These are phyloP conservation scores for Siniperca scherzeri DNA, from an alignment of 2,797 vertebrate species.

Conservation along the genomic window DNA sequence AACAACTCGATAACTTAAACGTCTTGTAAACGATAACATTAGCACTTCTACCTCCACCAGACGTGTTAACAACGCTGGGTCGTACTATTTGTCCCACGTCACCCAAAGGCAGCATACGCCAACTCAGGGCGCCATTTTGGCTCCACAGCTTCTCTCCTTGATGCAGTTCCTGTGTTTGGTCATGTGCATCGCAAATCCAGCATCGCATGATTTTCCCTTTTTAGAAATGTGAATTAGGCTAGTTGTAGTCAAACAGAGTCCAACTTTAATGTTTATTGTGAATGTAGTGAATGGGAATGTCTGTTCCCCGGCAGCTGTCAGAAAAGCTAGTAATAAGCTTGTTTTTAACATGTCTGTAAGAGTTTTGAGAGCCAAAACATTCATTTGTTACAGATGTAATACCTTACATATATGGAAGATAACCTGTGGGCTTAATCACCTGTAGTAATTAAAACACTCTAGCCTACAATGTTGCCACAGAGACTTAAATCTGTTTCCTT, in stretches of 20 bases:
- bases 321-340: background rate
- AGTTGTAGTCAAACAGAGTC: background rate
- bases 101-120: conserved; percentile 36
- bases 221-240: background rate
- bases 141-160: conserved; percentile 61
- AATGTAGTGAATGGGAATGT: background rate
- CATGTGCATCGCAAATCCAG: conserved; percentile 11
- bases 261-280: background rate
- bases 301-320: rapidly evolving
- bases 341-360: conserved; percentile 43
- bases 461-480: background rate
- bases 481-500: background rate
- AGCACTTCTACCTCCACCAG: background rate
- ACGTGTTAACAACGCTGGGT: background rate
- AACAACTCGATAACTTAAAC: background rate
- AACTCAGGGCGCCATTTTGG: conserved; percentile 80
- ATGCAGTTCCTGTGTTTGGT: conserved; percentile 53
- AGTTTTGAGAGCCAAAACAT: background rate
- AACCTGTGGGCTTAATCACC: background rate
- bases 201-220: background rate
- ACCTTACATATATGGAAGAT: background rate
- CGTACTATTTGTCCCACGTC: background rate
- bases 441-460: background rate
- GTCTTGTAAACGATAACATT: background rate
- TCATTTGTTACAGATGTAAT: background rate